Base-by-base conservation (phyloP, 2,888 invertebrate genomes). In the Chironomus tentans region DNA sequence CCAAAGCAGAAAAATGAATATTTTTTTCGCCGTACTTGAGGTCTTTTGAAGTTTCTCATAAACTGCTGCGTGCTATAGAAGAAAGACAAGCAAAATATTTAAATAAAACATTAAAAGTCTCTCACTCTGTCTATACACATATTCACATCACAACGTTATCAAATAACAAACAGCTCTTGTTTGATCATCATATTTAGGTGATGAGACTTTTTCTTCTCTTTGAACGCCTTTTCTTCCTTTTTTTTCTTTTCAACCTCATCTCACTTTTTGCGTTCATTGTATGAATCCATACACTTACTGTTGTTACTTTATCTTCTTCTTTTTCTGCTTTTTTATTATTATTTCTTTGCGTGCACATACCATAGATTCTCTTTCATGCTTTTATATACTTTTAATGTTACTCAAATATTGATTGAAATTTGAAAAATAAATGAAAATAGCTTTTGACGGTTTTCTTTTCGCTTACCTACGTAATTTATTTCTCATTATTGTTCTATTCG, bases 121-220 rank as follows among this genome's bases (percentile, higher is more conserved):
- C 38, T 38, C n/a, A n/a, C 38, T 38, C 18, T 15, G 5, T 56
- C 18, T n/a, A 56, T n/a, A 15, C 4, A 56, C 56, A 18, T 18
- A 18, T 22, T 13, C 24, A 12, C 24, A 24, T 21, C 22, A 70
- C 56, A 70, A 70, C 70, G 70, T 70, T 70, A 70, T 70, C 70
- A 50, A 70, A 70, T 70, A 70, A 70, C 70, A 70, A 70, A 70
- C 70, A 70, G 15, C 15, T 56, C 18, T 56, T 56, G 56, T 56
- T 56, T 56, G 56, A 56, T 56, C 56, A 56, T 56, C 56, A 56
- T 56, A 56, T 56, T 56, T 56, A 56, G 56, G 56, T 56, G 56
- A 56, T 56, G 56, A 56, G 15, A 7, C 56, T 56, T 18, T 38
- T 38, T 38, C 38, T 38, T 38, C 18, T 18, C 15, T 56, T 15